Evolutionary conservation across 2,113 vertebrate genomes (phyloP).

Genomic region (Actenoides lindsayi): DNA sequence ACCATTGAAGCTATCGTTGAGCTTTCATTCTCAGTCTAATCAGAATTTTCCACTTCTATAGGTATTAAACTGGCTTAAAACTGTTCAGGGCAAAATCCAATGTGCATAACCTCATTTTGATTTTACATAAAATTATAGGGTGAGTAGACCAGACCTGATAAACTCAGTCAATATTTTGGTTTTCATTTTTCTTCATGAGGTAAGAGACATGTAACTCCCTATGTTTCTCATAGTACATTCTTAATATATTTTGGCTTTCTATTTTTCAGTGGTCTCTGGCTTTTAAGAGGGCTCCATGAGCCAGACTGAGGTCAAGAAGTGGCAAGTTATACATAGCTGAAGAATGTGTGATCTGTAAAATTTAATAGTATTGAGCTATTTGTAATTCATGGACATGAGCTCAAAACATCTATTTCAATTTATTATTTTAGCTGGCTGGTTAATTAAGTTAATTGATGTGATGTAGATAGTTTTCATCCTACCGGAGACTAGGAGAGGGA

Average conservation of each 20-base stretch:
- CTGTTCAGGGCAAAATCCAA: background rate
- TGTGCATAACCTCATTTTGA: background rate
- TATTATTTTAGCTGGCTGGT: background rate
- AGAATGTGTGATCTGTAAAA: background rate
- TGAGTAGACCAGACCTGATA: too few species aligned
- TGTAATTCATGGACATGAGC: background rate
- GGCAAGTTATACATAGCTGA: background rate
- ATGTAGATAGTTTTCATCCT: background rate
- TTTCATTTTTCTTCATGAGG: background rate
- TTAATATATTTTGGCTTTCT: background rate
- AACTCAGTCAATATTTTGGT: background rate
- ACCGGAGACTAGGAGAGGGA: background rate
- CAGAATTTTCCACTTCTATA: background rate
- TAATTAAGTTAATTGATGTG: background rate
- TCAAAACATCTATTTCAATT: background rate
- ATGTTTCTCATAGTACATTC: background rate
- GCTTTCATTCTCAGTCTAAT: background rate
- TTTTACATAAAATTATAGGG: background rate
- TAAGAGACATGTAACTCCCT: background rate
- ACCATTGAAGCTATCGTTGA: background rate
- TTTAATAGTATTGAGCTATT: background rate
- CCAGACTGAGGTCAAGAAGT: background rate
- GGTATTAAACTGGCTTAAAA: background rate
- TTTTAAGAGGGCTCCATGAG: background rate
- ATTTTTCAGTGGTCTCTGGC: background rate